phyloP scores from a whole-genome alignment of 2,113 vertebrate genomes.

The Myiagra hebetior region DNA sequence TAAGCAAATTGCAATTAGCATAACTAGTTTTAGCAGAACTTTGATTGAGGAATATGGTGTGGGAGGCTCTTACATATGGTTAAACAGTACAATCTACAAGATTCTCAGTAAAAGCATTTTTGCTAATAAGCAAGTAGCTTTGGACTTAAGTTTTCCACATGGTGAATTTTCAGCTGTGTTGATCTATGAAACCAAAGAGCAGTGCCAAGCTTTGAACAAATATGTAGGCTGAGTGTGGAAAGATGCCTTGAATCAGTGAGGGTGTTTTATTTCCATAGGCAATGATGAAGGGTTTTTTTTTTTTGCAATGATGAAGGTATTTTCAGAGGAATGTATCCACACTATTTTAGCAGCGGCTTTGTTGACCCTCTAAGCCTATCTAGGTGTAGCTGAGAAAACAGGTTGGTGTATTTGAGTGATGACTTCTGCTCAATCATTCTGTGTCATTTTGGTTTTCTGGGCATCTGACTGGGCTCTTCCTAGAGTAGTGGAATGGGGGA shows the following conservation, averaged over 20 bases:
- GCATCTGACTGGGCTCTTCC: neutral
- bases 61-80: neutral
- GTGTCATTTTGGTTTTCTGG: neutral
- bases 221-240: neutral
- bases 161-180: neutral
- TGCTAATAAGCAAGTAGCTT: neutral
- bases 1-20: neutral
- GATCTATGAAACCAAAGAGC: neutral
- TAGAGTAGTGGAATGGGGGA: neutral
- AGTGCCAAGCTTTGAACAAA: neutral
- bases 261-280: neutral
- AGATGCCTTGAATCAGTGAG: neutral
- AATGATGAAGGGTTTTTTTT: no score
- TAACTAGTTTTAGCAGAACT: neutral
- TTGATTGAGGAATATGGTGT: neutral
- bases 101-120: neutral
- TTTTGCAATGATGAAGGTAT: neutral
- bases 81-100: neutral
- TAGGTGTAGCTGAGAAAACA: neutral
- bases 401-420: neutral
- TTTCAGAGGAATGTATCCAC: neutral
- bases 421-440: neutral
- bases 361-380: neutral
- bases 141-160: neutral
- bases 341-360: neutral